Base-by-base conservation (phyloP, 2,888 invertebrate species). In the Epistrophe grossulariae region DNA sequence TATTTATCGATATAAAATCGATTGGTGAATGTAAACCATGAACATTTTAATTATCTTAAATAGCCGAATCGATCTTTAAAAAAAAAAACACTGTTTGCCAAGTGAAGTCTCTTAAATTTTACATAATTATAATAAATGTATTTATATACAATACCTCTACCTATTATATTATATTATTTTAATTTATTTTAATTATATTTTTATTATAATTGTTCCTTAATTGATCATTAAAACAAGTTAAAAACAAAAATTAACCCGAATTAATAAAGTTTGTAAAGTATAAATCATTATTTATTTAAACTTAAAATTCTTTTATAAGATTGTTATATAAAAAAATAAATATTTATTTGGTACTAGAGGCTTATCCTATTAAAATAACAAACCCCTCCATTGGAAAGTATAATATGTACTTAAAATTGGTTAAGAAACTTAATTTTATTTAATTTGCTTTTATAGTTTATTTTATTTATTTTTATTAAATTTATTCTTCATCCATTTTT, bases 1-100 rank as follows among this genome's bases (percentile, higher is more conserved):
- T 94, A 90, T 95, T 95, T 89, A 95, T 97, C 88, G 96, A 96
- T 91, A 95, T 96, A 60, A 94, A 95, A 90, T 94, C 95, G 91
- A 93, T 94, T 62, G 96, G 96, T 79, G 94, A 94, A 89, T 96
- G 96, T 91, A 92, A 92, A 85, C 90, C 88, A 88, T 89, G 92
- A 92, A 88, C 89, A 89, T 88, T n/a, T n/a, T 79, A 89, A 24
- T 24, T 24, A 45, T n/a, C 0, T 15, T 31, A 45, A 9, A 15
- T 15, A 24, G n/a, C n/a, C n/a, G n/a, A 72, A 50, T 50, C 1
- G 7, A 28, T 52, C 19, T 13, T 38, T 24, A 52, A 19, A 66
- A 2, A 24, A 48, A 66, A 24, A 11, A 17, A 50, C 43, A 74
- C 62, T 66, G 13, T 62, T 79, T 76, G 83, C 83, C 83, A 76